Evolutionary conservation across 2,888 invertebrate genomes (phyloP).

Genomic region (Ctenicera cuprea): DNA sequence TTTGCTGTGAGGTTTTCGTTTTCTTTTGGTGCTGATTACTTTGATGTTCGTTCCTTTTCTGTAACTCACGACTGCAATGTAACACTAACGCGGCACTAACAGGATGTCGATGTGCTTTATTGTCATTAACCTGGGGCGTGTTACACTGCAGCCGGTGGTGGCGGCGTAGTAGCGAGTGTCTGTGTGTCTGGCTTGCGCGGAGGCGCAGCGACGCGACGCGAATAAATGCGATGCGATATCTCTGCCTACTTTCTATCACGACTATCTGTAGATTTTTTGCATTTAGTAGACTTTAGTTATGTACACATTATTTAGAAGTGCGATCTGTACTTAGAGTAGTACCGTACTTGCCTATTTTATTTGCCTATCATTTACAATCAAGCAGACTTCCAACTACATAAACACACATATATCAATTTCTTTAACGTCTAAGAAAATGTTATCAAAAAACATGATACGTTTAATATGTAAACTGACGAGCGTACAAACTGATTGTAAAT

Average conservation of each 20-base stretch:
- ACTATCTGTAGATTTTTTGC: conserved; percentile 45
- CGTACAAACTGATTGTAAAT: no score
- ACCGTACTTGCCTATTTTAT: background rate
- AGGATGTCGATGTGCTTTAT: conserved; percentile 72
- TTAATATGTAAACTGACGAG: no score
- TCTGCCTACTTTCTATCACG: conserved; percentile 41
- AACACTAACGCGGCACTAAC: conserved; percentile 73
- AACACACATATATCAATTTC: no score
- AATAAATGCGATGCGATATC: conserved; percentile 41
- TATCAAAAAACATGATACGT: no score
- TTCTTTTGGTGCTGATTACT: conserved; percentile 72
- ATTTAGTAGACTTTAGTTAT: conserved; percentile 48
- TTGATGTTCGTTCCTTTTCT: conserved; percentile 70
- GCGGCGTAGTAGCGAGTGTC: conserved; percentile 69
- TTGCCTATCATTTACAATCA: background rate
- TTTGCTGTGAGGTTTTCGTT: conserved; percentile 73
- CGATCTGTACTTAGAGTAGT: conserved; percentile 11
- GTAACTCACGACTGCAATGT: conserved; percentile 73
- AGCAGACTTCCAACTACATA: no score
- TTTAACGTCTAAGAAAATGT: no score
- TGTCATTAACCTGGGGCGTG: conserved; percentile 67
- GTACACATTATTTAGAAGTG: conserved; percentile 26
- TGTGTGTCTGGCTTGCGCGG: conserved; percentile 68
- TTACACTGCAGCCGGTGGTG: conserved; percentile 72
- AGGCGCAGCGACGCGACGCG: conserved; percentile 51